A percentile compares a stretch with the other conserved stretches of the same genome.
Evolutionary conservation across 2,113 vertebrate species (phyloP).

Genomic region (Tachuris rubrigastra): DNA sequence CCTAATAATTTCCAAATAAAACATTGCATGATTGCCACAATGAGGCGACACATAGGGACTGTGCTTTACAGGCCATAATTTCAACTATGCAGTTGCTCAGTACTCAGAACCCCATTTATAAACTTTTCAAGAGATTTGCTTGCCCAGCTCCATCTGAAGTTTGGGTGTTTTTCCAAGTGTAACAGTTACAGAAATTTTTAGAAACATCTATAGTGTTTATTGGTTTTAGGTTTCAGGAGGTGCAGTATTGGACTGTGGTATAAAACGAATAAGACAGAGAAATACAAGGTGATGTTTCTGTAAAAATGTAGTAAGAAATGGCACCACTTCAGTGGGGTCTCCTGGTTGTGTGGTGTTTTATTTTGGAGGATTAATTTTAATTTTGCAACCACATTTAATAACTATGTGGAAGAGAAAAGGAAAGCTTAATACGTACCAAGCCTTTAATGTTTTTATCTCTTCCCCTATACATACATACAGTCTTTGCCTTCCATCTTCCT

Average conservation of each 20-base stretch:
- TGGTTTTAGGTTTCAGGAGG: background rate
- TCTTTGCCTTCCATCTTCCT: background rate
- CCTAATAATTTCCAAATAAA: conserved; percentile 27
- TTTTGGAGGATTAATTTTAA: background rate
- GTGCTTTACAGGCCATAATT: background rate
- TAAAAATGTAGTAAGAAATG: background rate
- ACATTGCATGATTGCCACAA: background rate
- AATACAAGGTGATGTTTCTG: background rate
- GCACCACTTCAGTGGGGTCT: background rate
- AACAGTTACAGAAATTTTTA: background rate
- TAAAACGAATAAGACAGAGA: background rate
- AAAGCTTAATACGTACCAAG: background rate
- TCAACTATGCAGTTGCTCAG: background rate
- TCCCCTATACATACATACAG: background rate
- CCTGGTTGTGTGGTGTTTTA: background rate
- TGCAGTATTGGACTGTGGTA: background rate
- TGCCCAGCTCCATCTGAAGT: background rate
- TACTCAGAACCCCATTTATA: background rate
- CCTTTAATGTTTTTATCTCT: background rate
- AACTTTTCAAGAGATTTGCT: background rate
- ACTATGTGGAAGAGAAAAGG: background rate
- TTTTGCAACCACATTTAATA: background rate
- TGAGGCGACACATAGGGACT: background rate
- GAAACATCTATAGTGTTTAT: background rate
- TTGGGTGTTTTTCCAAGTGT: background rate